Conservation (phyloP, 2,888 invertebrate genomes). For the Meloe dianella region DNA sequence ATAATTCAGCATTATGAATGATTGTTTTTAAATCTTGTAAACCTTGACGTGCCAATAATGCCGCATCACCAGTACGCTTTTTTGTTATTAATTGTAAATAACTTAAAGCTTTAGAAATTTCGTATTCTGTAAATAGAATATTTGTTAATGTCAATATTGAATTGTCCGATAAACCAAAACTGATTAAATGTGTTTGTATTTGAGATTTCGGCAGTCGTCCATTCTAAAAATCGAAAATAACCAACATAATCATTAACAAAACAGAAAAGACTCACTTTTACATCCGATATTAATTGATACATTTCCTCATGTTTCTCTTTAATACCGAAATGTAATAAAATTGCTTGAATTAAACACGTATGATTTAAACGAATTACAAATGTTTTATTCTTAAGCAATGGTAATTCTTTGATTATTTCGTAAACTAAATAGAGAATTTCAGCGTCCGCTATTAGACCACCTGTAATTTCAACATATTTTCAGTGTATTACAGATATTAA, state of each 20-base stretch:
- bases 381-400: conserved; percentile 68
- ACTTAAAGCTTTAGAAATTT: conserved; percentile 66
- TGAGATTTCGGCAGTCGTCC: conserved; percentile 72
- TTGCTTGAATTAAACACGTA: conserved; percentile 74
- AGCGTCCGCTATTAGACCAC: conserved; percentile 80
- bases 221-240: conserved; percentile 56
- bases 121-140: conserved; percentile 72
- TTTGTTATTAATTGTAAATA: conserved; percentile 71
- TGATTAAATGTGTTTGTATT: conserved; percentile 72
- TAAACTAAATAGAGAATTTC: conserved; percentile 81
- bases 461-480: conserved; percentile 52
- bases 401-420: conserved; percentile 75
- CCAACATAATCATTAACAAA: not conserved
- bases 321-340: conserved; percentile 81
- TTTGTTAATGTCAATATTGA: conserved; percentile 68
- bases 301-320: conserved; percentile 69
- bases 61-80: conserved; percentile 69
- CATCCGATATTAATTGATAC: conserved; percentile 60
- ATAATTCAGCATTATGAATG: conserved; percentile 70
- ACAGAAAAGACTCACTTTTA: conserved; percentile 51
- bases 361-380: conserved; percentile 80
- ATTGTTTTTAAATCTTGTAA: conserved; percentile 78
- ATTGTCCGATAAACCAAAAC: conserved; percentile 71
- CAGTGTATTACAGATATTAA: too few relatives aligned
- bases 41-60: conserved; percentile 71